A percentile compares a stretch with the other conserved stretches of the same genome.
These are phyloP conservation scores for Temnothorax nylanderi DNA, from an alignment of 1,140 invertebrate species.

Conservation along the genomic window DNA sequence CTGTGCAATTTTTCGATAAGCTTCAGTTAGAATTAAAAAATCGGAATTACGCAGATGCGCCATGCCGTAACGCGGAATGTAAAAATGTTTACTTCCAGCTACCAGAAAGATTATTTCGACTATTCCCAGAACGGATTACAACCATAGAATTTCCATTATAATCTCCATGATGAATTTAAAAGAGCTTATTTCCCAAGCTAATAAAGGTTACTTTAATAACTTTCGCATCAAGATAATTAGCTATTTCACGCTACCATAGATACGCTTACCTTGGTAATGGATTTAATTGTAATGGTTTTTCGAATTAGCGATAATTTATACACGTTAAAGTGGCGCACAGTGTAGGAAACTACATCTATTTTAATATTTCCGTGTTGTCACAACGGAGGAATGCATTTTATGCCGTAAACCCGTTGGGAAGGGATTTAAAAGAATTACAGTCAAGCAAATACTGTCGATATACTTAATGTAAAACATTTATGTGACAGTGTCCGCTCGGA, in stretches of 20 bases:
- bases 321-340: not conserved
- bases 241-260: slow-evolving; percentile 3
- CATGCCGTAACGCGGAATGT: not conserved
- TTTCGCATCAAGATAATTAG: slow-evolving; percentile 11
- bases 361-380: not conserved
- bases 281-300: slow-evolving; percentile 18
- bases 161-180: slow-evolving; percentile 32
- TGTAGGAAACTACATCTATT: not conserved
- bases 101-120: slow-evolving; percentile 20
- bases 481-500: slow-evolving; percentile 27
- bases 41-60: not conserved
- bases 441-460: slow-evolving; percentile 39
- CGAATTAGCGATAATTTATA: not conserved
- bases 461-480: slow-evolving; percentile 60
- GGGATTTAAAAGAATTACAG: slow-evolving; percentile 45
- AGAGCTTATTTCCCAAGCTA: slow-evolving; percentile 26
- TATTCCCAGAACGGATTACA: not conserved
- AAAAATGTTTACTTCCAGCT: slow-evolving; percentile 14
- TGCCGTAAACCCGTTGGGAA: not conserved
- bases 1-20: not conserved
- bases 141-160: slow-evolving; percentile 21
- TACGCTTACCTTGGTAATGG: slow-evolving; percentile 2
- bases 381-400: not conserved
- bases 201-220: slow-evolving; percentile 24
- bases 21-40: not conserved